Evolutionary conservation across 2,113 vertebrate genomes (phyloP), one percentile per base, ranked within the genome.

Genomic region (Anarhynchus alexandrinus): DNA sequence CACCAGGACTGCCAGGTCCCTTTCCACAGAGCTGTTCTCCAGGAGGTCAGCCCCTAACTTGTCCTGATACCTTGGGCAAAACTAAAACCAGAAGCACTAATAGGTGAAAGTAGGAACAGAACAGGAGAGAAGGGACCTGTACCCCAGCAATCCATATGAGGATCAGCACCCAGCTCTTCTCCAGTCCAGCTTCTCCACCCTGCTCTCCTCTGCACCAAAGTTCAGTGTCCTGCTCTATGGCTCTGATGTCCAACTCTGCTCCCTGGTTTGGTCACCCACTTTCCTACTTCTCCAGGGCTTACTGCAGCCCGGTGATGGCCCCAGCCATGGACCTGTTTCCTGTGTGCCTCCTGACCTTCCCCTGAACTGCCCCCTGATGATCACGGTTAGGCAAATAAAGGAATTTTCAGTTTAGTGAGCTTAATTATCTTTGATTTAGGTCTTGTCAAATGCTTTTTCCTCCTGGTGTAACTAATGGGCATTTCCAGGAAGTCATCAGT

Each of bases 401-500:
- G 40, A 69, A 88, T 90, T 93, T 86, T 74, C 96, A 93, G 26
- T 79, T 90, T 62, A 54, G 20, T 9, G 6, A 38, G 54, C 20
- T 82, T 73, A 38, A 74, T 86, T 90, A 47, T 62, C 82, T 61
- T 54, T 78, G 51, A 58, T 52, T 78, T 77, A 80, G 77, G 23
- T 22, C 62, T 58, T 72, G 71, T 93, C 76, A 88, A 54, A 83
- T 30, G 38, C 11, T 73, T 85, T 93, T 96, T 93, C 82, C 85
- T 95, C 59, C 59, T 43, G 18, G 32, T n/a, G 19, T 49, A 91
- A 80, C 10, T 80, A 47, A 91, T 30, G 36, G 32, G 30, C 92
- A 90, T 80, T 80, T 96, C 87, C 85, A 96, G 94, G 74, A 96
- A 97, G 90, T 45, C 27, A 62, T 77, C 82, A 54, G 40, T 73